These are phyloP conservation scores for Ips nitidus DNA, from an alignment of 1,140 invertebrate genomes.

Conservation along the genomic window DNA sequence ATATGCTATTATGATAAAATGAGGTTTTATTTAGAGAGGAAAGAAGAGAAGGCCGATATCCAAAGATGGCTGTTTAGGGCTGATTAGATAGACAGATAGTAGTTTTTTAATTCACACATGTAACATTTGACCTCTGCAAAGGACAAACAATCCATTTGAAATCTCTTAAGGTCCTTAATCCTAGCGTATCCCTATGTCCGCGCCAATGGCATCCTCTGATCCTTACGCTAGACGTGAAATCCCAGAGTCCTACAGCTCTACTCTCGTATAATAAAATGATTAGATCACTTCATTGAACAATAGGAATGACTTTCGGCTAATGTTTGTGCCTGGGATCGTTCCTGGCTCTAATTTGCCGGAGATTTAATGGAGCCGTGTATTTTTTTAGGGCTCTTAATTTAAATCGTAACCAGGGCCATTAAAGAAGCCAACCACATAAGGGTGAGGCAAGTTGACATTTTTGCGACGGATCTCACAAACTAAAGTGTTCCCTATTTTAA, in stretches of 20 bases:
- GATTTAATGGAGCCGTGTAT: not conserved
- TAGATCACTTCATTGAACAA: constrained; percentile 49
- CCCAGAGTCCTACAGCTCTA: constrained; percentile 38
- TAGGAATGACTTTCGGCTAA: constrained; percentile 42
- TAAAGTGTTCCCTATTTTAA: constrained; percentile 13
- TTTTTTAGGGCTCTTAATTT: no score
- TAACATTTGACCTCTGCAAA: constrained; percentile 20
- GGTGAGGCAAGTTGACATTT: no score
- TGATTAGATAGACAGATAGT: no score
- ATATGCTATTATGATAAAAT: no score
- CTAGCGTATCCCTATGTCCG: constrained; percentile 20
- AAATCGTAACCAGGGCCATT: no score
- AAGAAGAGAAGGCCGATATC: not conserved
- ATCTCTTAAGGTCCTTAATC: constrained; percentile 27
- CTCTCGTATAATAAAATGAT: constrained; percentile 48
- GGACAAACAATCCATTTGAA: constrained; percentile 21
- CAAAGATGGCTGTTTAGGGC: no score
- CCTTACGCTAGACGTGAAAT: constrained; percentile 45
- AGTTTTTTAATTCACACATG: not conserved
- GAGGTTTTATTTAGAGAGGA: not conserved
- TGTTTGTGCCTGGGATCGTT: constrained; percentile 41
- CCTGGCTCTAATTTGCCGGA: constrained; percentile 9
- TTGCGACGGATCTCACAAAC: not conserved
- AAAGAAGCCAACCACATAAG: no score
- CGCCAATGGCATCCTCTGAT: constrained; percentile 39